Evolutionary conservation across 2,113 vertebrate species (phyloP).

Genomic region (Platycercus adscitus): DNA sequence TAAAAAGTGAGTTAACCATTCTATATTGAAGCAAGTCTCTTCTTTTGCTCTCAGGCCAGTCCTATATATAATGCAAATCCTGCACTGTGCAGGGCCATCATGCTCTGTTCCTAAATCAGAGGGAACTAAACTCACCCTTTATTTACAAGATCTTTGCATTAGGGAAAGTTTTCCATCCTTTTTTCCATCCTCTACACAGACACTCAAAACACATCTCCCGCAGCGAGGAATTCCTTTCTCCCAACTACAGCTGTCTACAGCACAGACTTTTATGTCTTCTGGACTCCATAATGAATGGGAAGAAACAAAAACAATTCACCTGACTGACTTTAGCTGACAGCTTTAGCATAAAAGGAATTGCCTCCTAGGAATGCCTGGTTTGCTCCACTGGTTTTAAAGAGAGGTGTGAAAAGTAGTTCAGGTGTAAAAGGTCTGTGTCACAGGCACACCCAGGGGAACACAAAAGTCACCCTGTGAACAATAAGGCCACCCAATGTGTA

Average conservation of each 20-base stretch:
- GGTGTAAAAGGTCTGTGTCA: background rate
- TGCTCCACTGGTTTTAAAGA: background rate
- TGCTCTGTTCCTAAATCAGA: background rate
- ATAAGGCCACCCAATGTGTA: background rate
- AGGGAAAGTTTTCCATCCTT: background rate
- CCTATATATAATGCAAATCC: background rate
- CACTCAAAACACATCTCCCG: background rate
- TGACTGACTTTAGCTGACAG: background rate
- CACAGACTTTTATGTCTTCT: background rate
- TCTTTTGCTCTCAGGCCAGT: background rate
- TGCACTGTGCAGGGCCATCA: background rate
- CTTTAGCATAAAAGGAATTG: background rate
- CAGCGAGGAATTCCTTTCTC: background rate
- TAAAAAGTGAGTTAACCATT: background rate
- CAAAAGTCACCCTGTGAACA: background rate
- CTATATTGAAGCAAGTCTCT: background rate
- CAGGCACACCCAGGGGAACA: background rate
- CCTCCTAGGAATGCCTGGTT: background rate
- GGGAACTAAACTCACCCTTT: background rate
- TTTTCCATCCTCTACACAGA: background rate
- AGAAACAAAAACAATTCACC: background rate
- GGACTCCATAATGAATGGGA: rapidly evolving
- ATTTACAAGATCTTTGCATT: background rate
- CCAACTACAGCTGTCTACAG: background rate
- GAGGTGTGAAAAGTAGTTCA: background rate